A percentile compares a stretch with the other conserved stretches of the same genome.
These are phyloP conservation scores for Aspiorhynchus laticeps DNA, from an alignment of 2,113 vertebrate genomes.

Conservation along the genomic window DNA sequence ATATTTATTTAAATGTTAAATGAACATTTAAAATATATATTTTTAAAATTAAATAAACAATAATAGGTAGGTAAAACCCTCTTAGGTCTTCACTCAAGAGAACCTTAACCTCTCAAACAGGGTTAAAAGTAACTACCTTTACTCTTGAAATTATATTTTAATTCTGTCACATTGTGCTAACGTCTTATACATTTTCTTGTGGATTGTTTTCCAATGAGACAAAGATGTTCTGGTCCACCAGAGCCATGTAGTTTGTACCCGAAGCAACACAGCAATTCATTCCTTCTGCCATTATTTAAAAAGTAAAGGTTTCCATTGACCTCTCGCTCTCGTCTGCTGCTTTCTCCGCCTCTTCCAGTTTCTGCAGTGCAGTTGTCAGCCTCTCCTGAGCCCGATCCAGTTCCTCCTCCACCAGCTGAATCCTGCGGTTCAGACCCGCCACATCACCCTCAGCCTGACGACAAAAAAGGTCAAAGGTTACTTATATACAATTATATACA, in stretches of 20 bases:
- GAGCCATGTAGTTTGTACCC: not conserved
- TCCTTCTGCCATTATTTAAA: not conserved
- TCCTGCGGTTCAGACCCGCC: slow-evolving; percentile 92
- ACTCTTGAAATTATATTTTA: not conserved
- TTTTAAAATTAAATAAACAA: no score
- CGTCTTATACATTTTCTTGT: not conserved
- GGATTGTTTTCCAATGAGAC: not conserved
- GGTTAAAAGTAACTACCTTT: not conserved
- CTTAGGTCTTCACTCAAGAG: not conserved
- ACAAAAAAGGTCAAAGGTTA: slow-evolving; percentile 30
- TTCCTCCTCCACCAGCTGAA: slow-evolving; percentile 98
- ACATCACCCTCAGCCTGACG: slow-evolving; percentile 93
- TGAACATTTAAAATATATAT: no score
- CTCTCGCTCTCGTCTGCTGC: slow-evolving; percentile 97
- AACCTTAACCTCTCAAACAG: not conserved
- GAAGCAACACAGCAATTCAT: not conserved
- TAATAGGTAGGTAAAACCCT: not conserved
- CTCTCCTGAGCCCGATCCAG: slow-evolving; percentile 95
- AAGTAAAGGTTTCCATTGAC: slow-evolving; percentile 66
- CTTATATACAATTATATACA: not conserved
- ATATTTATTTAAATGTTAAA: not conserved
- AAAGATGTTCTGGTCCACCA: not conserved
- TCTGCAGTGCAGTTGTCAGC: slow-evolving; percentile 91
- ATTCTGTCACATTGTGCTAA: not conserved
- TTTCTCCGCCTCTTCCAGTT: slow-evolving; percentile 97